Evolutionary conservation across 2,888 invertebrate species (phyloP).

Genomic region (Patella caerulea): DNA sequence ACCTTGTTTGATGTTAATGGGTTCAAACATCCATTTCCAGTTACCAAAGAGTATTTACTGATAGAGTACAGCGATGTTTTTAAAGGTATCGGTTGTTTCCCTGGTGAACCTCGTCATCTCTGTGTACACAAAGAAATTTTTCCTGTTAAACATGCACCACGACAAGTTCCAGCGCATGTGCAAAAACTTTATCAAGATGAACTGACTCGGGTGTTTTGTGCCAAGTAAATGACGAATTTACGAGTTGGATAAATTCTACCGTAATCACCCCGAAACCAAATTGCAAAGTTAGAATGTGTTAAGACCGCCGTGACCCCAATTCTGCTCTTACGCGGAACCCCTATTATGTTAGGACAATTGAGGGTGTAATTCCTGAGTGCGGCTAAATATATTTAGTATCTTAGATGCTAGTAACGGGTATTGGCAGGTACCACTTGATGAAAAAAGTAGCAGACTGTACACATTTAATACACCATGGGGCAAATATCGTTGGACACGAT

Average conservation of each 20-base stretch:
- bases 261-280: slow-evolving; percentile 3
- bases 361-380: slow-evolving; percentile 27
- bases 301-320: slow-evolving; percentile 35
- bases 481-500: slow-evolving; percentile 33
- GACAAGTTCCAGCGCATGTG: background rate
- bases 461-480: slow-evolving; percentile 40
- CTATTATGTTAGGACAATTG: slow-evolving; percentile 22
- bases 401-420: slow-evolving; percentile 36
- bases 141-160: slow-evolving; percentile 15
- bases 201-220: background rate
- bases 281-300: slow-evolving; percentile 25
- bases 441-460: slow-evolving; percentile 33
- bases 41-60: slow-evolving; percentile 7
- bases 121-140: background rate
- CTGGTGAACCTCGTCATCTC: slow-evolving; percentile 17
- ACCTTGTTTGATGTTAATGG: background rate
- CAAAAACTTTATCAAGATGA: background rate
- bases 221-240: background rate
- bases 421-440: slow-evolving; percentile 43
- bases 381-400: slow-evolving; percentile 28
- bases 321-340: background rate
- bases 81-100: slow-evolving; percentile 16
- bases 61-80: slow-evolving; percentile 19
- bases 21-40: background rate
- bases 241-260: background rate